A percentile compares a stretch with the other conserved stretches of the same genome.
These are phyloP conservation scores for Hoplostethus atlanticus DNA, from an alignment of 2,797 vertebrate genomes.

Conservation along the genomic window DNA sequence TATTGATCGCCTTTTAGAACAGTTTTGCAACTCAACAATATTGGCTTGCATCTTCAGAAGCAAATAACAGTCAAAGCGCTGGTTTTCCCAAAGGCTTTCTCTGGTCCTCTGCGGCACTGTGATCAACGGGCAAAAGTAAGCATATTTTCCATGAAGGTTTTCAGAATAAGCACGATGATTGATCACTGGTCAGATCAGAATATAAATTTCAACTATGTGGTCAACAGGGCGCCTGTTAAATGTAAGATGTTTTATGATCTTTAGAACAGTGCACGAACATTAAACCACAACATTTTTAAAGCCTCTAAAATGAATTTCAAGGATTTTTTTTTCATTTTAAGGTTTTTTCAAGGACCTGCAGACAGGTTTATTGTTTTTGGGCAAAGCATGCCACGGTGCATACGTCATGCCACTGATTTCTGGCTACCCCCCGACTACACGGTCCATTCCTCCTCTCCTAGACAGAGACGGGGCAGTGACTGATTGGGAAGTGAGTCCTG, in stretches of 20 bases:
- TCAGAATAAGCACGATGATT: neutral
- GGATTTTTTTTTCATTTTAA: neutral
- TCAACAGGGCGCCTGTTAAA: neutral
- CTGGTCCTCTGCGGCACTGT: neutral
- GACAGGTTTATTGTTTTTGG: neutral
- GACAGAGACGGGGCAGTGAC: conserved; percentile 17
- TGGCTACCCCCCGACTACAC: neutral
- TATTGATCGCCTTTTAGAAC: conserved; percentile 21
- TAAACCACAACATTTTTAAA: neutral
- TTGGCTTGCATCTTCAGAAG: conserved; percentile 15
- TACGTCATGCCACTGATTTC: neutral
- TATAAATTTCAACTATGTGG: neutral
- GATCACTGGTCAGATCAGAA: neutral
- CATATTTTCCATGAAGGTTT: conserved; percentile 20
- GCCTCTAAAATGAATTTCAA: neutral
- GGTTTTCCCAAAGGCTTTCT: conserved; percentile 26
- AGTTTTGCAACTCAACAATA: conserved; percentile 27
- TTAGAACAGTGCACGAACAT: neutral
- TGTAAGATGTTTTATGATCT: neutral
- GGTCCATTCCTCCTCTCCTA: conserved; percentile 7
- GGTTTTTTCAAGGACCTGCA: neutral
- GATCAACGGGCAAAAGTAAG: neutral
- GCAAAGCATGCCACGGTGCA: neutral
- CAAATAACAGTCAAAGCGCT: neutral
- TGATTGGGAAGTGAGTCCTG: conserved; percentile 41